Base-by-base conservation (phyloP, 2,797 vertebrate species). In the Furcifer pardalis region DNA sequence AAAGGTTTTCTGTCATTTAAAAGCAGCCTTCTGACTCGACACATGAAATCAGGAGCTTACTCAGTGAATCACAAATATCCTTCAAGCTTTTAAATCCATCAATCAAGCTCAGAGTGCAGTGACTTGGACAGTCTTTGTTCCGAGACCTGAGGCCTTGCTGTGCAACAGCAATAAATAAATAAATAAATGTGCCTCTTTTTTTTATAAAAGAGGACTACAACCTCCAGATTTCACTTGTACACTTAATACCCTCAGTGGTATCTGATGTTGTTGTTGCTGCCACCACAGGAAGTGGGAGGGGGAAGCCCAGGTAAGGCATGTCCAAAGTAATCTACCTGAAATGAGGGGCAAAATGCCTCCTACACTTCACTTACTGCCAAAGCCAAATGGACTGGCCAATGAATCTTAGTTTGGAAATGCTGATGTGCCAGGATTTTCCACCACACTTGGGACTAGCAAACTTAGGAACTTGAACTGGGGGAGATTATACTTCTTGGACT, bases 81-180 rank as follows among this genome's bases (percentile, higher is more conserved):
- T 86, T 93, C 95, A 97, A 97, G 96, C 96, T 97, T 98, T 97
- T 97, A 96, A 96, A 97, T 96, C 97, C 96, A 97, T 97, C 97
- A 96, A 95, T 96, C 95, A 94, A 89, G 96, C 95, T 97, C 93
- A 94, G 91, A 97, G 97, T 95, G 94, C 95, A 96, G 95, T 96
- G 97, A 97, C 95, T 17, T 97, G 95, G 91, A 97, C 97, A 96
- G 96, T 96, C 93, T 94, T 88, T 77, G 93, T 91, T 90, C 91
- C 93, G 93, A 94, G 91, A 91, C 95, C 94, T 94, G 94, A 94
- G 93, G 93, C 80, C 93, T 94, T 94, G 94, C 93, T 95, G 87
- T 92, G 91, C 86, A 93, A 93, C 82, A 85, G 84, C 92, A 93
- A 95, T 92, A 95, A 92, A 96, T 95, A 94, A 94, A 97, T 27